phyloP scores from a whole-genome alignment of 2,797 vertebrate genomes.

The Steatocranus sp. region DNA sequence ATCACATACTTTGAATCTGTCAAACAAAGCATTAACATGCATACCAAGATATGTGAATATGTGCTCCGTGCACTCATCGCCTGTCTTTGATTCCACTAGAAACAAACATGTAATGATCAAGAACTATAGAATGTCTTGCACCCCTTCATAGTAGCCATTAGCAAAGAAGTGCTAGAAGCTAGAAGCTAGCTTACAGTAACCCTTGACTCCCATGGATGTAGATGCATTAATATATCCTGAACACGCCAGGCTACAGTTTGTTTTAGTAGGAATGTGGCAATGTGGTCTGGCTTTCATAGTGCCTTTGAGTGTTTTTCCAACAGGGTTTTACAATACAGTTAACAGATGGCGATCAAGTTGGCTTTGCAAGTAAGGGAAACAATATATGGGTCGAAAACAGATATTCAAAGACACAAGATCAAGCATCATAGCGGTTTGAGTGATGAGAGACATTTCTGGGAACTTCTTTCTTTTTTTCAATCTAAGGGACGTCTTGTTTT shows the following conservation, averaged over 20 bases:
- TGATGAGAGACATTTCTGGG: conserved; percentile 26
- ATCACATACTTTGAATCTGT: conserved; percentile 33
- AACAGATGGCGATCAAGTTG: conserved; percentile 19
- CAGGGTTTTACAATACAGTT: conserved; percentile 66
- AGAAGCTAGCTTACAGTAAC: conserved; percentile 3
- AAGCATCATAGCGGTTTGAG: conserved; percentile 29
- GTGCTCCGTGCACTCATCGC: conserved; percentile 35
- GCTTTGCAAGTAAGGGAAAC: conserved; percentile 27
- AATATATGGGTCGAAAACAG: conserved; percentile 25
- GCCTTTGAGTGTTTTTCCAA: conserved; percentile 78
- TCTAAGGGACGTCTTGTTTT: conserved; percentile 52
- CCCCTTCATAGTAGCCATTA: conserved; percentile 56
- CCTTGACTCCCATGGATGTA: conserved; percentile 51
- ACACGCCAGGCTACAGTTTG: conserved; percentile 63
- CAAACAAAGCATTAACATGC: conserved; percentile 28
- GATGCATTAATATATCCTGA: conserved; percentile 42
- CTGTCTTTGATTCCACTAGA: conserved; percentile 26
- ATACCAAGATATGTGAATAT: conserved; percentile 24
- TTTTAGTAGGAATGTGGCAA: conserved; percentile 44
- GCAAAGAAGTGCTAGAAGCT: conserved; percentile 28
- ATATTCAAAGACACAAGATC: conserved; percentile 42
- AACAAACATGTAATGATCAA: conserved; percentile 19
- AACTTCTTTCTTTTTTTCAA: conserved; percentile 8
- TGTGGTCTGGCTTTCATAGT: conserved; percentile 77
- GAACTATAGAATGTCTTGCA: conserved; percentile 42